phyloP scores from a whole-genome alignment of 2,797 vertebrate genomes.

The Lagorchestes hirsutus region DNA sequence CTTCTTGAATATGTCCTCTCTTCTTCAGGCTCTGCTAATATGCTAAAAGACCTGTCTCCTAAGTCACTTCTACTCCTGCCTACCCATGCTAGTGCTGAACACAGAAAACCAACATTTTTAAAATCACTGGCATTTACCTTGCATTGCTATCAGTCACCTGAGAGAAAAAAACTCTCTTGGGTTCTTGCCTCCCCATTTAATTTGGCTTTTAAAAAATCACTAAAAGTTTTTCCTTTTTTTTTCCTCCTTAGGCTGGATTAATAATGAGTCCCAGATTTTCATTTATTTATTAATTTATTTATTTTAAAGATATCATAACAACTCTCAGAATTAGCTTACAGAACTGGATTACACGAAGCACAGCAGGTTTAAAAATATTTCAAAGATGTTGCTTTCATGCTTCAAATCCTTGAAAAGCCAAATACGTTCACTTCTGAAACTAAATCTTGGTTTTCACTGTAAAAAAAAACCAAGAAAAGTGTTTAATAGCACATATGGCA shows the following conservation, averaged over 20 bases:
- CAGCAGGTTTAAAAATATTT: conserved; percentile 84
- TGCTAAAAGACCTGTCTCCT: neutral
- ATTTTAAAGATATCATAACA: conserved; percentile 77
- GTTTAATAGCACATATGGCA: conserved; percentile 92
- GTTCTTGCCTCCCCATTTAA: conserved; percentile 16
- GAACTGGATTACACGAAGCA: conserved; percentile 80
- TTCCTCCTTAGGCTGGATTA: neutral
- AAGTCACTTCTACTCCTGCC: accelerated
- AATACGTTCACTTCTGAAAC: conserved; percentile 85
- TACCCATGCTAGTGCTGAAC: neutral
- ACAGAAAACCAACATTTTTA: neutral
- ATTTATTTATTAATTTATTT: conserved; percentile 59
- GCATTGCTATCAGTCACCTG: conserved; percentile 29
- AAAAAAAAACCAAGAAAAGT: conserved; percentile 83
- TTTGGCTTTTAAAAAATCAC: neutral
- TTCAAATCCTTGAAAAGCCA: conserved; percentile 86
- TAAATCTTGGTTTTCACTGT: conserved; percentile 85
- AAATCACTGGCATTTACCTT: conserved; percentile 8
- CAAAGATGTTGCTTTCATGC: conserved; percentile 85
- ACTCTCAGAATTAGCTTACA: conserved; percentile 64
- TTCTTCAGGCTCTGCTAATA: neutral
- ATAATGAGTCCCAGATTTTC: conserved; percentile 17
- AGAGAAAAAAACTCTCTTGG: neutral
- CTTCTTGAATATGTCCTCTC: neutral
- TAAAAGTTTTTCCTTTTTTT: neutral